phyloP scores from a whole-genome alignment of 2,113 vertebrate genomes.

The zebrafish (Danio rerio) region DNA sequence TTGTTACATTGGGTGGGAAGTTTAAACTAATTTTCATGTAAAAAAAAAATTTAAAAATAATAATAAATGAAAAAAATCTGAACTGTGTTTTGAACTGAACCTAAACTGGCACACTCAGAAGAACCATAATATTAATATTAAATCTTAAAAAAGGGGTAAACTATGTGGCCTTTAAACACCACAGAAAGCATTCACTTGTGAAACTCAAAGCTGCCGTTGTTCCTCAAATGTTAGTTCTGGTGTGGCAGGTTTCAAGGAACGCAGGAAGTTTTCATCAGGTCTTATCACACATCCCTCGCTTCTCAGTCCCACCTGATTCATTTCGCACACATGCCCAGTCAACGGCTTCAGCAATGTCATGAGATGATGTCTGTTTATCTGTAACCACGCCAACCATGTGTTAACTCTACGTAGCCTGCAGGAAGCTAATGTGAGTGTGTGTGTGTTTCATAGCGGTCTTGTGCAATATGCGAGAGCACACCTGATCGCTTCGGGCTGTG shows the following conservation, averaged over 20 bases:
- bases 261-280: background rate
- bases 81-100: no score
- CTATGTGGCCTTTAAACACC: no score
- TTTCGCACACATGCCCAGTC: conserved; percentile 23
- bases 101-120: no score
- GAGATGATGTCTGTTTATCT: conserved; percentile 32
- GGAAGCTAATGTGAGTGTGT: conserved; percentile 13
- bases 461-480: conserved; percentile 39
- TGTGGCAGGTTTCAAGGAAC: background rate
- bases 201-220: background rate
- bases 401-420: background rate
- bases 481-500: conserved; percentile 28
- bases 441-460: conserved; percentile 34
- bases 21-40: no score
- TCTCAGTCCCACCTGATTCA: conserved; percentile 32
- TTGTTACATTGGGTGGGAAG: no score
- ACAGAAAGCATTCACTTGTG: background rate
- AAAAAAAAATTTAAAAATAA: no score
- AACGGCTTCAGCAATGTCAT: conserved; percentile 15
- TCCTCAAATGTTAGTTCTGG: conserved; percentile 17
- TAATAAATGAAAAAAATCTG: no score
- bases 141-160: no score
- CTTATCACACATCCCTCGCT: background rate
- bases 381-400: conserved; percentile 20
- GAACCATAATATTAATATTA: no score